Evolutionary conservation across 2,797 vertebrate genomes (phyloP).

Genomic region (Rhinella marina): DNA sequence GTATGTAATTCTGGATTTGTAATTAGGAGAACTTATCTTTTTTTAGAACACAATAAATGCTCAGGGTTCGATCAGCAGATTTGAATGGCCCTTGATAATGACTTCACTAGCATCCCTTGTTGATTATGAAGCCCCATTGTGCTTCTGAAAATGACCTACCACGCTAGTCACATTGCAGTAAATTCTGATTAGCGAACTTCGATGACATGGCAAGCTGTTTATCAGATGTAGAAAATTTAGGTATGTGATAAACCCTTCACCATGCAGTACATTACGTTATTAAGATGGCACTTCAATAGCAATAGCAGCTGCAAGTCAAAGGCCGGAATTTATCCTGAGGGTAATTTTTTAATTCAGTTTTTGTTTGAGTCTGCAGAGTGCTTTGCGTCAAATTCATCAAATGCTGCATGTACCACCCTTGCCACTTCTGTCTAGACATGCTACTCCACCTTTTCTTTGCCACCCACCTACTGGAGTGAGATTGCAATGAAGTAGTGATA

Average conservation of each 20-base stretch:
- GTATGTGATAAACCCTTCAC: neutral
- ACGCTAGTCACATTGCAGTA: constrained; percentile 28
- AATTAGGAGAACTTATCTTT: constrained; percentile 46
- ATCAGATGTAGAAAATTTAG: constrained; percentile 25
- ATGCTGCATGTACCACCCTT: too few relatives aligned
- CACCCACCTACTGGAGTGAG: too few relatives aligned
- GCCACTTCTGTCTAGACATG: too few relatives aligned
- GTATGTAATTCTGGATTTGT: constrained; percentile 44
- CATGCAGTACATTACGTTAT: neutral
- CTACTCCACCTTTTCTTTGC: too few relatives aligned
- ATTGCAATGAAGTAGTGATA: too few relatives aligned
- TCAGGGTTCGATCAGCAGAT: constrained; percentile 47
- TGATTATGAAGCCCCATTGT: constrained; percentile 38
- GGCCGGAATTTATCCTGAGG: too few relatives aligned
- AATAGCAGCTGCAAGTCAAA: neutral
- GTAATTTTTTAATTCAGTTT: too few relatives aligned
- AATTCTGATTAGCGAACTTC: neutral
- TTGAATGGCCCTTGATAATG: constrained; percentile 44
- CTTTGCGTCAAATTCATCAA: too few relatives aligned
- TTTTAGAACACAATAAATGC: constrained; percentile 49
- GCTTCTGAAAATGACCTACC: constrained; percentile 23
- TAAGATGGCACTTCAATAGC: neutral
- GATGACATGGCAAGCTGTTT: constrained; percentile 25
- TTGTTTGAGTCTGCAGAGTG: too few relatives aligned
- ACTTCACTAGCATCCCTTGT: constrained; percentile 33